A percentile compares a stretch with the other conserved stretches of the same genome.
Evolutionary conservation across 30 jellyfish, hydroid and myxozoan species (phyloP).

Genomic region (Aurelia aurita complex sp. Pacific): DNA sequence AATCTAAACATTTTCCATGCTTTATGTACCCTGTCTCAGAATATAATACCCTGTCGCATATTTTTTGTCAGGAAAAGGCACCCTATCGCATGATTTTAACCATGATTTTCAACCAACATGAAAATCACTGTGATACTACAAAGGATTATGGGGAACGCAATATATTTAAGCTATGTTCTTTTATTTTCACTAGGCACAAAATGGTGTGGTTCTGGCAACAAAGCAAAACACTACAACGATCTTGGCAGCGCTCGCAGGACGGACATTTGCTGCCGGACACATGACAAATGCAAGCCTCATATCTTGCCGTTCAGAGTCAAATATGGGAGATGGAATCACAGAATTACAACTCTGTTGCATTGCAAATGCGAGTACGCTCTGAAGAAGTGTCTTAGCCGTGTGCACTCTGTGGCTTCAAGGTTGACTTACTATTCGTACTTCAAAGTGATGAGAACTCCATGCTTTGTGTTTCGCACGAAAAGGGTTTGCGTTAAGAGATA

Average conservation of each 20-base stretch:
- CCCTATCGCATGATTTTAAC: no score
- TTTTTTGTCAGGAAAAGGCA: no score
- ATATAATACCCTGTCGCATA: no score
- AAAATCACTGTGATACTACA: no score
- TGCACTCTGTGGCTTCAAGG: no score
- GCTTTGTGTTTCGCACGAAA: no score
- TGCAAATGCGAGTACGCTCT: background rate
- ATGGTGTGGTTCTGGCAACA: slow-evolving; percentile 50
- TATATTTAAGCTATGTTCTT: background rate
- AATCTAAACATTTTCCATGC: no score
- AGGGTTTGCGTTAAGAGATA: no score
- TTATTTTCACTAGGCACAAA: slow-evolving; percentile 18
- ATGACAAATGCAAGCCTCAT: slow-evolving; percentile 11
- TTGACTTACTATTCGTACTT: no score
- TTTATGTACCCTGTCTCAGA: no score
- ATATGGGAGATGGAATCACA: background rate
- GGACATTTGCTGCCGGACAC: slow-evolving; percentile 27
- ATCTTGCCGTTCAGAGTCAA: background rate
- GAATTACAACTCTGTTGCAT: background rate
- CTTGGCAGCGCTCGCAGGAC: slow-evolving; percentile 29
- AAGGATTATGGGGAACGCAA: background rate
- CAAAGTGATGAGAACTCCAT: no score
- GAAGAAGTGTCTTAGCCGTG: background rate
- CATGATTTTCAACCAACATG: no score
- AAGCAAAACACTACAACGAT: slow-evolving; percentile 24